Evolutionary conservation across 2,888 invertebrate genomes (phyloP), one percentile per base, ranked within the genome.

Genomic region (Terebella lapidaria): DNA sequence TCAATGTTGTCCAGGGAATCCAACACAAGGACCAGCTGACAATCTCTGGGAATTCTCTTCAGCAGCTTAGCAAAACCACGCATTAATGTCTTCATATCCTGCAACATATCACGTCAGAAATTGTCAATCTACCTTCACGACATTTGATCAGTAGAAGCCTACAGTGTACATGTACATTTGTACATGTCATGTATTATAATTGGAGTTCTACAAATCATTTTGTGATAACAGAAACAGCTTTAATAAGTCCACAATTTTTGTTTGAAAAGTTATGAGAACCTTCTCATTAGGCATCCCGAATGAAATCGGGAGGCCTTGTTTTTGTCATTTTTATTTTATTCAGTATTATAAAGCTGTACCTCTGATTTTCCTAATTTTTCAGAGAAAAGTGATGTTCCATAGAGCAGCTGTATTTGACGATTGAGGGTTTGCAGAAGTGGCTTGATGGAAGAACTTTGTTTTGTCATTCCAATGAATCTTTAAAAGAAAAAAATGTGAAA

Each of bases 401-500:
- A 70, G 24, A 67, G 62, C 5, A 59, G 57, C 20, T 62, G 57
- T 5, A 71, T 62, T 52, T 74, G 73, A 25, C 63, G 53, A 4
- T 66, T 69, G 20, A 74, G 58, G 42, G 65, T 70, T 45, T 60
- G 54, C 49, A 74, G 54, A 4, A 74, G 65, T n/a, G 65, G 63
- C n/a, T 63, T 56, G 3, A 73, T 46, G 15, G 65, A 65, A 18
- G 72, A 70, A 57, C 74, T 75, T 51, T 67, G 66, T 3, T 70
- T 70, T 1, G 76, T 72, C 1, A 75, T 76, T 2, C 75, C 76
- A 10, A 76, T 63, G 61, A 76, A 76, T 49, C 76, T 76, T 60
- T 20, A 64, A 65, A 22, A 42, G 20, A n/a, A n/a, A n/a, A n/a
- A n/a, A n/a, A n/a, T n/a, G n/a, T n/a, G n/a, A n/a, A n/a, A n/a